Conservation (phyloP, 2,113 vertebrate species). For the Ursus arctos region DNA sequence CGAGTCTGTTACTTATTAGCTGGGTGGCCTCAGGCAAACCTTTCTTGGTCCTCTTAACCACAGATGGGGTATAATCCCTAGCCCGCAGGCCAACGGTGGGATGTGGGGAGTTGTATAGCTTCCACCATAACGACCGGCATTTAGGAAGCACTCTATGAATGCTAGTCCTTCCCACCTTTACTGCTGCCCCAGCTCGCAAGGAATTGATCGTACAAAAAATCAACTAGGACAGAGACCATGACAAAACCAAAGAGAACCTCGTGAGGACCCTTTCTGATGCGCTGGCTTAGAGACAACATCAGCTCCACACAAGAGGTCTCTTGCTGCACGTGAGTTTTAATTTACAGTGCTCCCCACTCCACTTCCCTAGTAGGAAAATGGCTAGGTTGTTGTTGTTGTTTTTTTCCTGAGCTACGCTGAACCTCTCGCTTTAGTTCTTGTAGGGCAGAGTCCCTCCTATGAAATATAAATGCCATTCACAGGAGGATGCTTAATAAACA, state of each 20-base stretch:
- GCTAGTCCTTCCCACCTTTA: background rate
- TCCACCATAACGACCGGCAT: background rate
- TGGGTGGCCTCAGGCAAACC: background rate
- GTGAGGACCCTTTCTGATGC: background rate
- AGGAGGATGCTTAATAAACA: background rate
- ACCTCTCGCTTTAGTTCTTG: background rate
- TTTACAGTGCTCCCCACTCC: background rate
- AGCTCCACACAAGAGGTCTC: background rate
- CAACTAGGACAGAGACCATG: conserved; percentile 27
- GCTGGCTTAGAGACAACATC: background rate
- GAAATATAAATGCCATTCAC: background rate
- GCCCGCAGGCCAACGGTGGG: background rate
- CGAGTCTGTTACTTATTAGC: background rate
- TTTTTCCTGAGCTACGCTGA: background rate
- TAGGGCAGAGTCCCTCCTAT: background rate
- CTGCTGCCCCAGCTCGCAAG: background rate
- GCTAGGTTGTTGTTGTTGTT: background rate
- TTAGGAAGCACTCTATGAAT: background rate
- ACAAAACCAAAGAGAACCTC: background rate
- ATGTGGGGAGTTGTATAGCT: background rate
- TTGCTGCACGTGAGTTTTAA: background rate
- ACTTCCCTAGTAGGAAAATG: background rate
- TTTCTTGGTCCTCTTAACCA: background rate
- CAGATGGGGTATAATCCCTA: background rate
- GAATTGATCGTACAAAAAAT: conserved; percentile 33